These are phyloP conservation scores for Casuarius casuarius DNA, from an alignment of 2,113 vertebrate genomes.

Conservation along the genomic window DNA sequence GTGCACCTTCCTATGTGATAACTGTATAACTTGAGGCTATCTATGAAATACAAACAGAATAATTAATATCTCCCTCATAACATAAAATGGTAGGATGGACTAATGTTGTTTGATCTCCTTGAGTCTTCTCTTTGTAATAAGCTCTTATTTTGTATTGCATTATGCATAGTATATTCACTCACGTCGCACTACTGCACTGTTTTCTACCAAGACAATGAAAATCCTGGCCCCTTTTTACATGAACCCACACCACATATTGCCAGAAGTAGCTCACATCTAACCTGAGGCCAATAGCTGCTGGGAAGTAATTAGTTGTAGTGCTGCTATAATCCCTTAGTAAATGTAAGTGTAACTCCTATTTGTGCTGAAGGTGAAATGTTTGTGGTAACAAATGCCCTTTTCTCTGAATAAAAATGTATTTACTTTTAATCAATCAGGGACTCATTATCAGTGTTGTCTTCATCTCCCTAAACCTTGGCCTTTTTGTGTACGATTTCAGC, in stretches of 20 bases:
- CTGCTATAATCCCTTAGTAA: conserved; percentile 76
- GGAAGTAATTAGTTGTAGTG: conserved; percentile 81
- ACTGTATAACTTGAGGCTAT: conserved; percentile 35
- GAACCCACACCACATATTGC: conserved; percentile 56
- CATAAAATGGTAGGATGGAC: conserved; percentile 38
- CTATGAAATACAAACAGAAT: conserved; percentile 45
- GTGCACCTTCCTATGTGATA: conserved; percentile 43
- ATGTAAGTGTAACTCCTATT: conserved; percentile 73
- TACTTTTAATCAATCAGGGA: conserved; percentile 83
- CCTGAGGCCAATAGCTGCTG: conserved; percentile 75
- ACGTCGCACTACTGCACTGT: background rate
- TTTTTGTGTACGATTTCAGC: conserved; percentile 46
- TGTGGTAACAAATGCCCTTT: conserved; percentile 79
- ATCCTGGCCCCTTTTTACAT: conserved; percentile 22
- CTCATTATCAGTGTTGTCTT: conserved; percentile 78
- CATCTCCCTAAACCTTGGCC: conserved; percentile 73
- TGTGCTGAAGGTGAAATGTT: conserved; percentile 79
- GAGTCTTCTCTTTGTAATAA: conserved; percentile 47
- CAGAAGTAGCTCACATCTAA: conserved; percentile 72
- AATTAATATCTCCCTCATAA: conserved; percentile 50
- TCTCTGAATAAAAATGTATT: conserved; percentile 80
- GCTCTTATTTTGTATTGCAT: conserved; percentile 55
- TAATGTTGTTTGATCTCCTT: conserved; percentile 60
- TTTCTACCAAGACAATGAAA: conserved; percentile 49
- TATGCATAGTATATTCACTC: conserved; percentile 54